A percentile compares a stretch with the other conserved stretches of the same genome.
These are phyloP conservation scores for Gallinago solitaria DNA, from an alignment of 2,797 vertebrate species.

Conservation along the genomic window DNA sequence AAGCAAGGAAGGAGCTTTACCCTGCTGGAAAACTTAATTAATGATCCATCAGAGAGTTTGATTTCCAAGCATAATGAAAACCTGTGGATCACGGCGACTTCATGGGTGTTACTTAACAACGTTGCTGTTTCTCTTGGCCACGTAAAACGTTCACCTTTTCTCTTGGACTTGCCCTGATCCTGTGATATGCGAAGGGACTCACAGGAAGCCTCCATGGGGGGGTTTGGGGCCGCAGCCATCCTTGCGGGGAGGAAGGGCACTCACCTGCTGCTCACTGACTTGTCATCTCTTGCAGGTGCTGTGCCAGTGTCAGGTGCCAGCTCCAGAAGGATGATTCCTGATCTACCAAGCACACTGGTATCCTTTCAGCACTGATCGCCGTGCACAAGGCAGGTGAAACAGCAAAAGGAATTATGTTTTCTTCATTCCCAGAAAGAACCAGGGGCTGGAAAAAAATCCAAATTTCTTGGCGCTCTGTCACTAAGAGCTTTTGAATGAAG, in stretches of 20 bases:
- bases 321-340: accelerated
- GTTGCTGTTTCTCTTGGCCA: neutral
- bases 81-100: accelerated
- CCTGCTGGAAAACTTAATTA: constrained; percentile 14
- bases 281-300: neutral
- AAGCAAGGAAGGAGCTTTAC: neutral
- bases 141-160: neutral
- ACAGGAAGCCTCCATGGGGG: neutral
- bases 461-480: neutral
- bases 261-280: neutral
- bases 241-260: neutral
- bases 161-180: accelerated
- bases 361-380: neutral
- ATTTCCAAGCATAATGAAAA: neutral
- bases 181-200: neutral
- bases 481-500: neutral
- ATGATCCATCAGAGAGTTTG: neutral
- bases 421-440: neutral
- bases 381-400: accelerated
- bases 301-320: accelerated
- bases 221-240: accelerated
- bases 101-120: accelerated
- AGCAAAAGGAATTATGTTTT: neutral
- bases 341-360: accelerated
- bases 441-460: neutral